Evolutionary conservation across 2,113 vertebrate species (phyloP), one percentile per base, ranked within the genome.

Genomic region (Gymnarchus niloticus): DNA sequence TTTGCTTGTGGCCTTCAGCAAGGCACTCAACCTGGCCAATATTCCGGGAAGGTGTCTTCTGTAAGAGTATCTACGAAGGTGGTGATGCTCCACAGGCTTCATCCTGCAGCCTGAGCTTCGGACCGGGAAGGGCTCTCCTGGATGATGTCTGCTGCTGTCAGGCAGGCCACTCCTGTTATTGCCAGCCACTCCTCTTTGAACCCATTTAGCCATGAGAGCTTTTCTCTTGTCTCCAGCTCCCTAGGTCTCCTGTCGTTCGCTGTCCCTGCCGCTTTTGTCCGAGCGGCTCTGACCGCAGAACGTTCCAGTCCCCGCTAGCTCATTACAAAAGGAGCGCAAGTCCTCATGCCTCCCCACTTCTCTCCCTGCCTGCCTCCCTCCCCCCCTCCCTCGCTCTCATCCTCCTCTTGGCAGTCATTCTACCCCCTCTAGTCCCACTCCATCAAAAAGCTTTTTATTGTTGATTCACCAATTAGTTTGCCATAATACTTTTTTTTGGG

Each of bases 391-490:
- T 44, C 56, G 10, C 44, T 44, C 77, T 48, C 17, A 44, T 41
- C 81, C 0, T 41, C 21, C 33, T n/a, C 25, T n/a, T 19, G 41
- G n/a, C 46, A 49, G 44, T 65, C 83, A 84, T 84, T 65, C 46
- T 7, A 61, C 56, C 56, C 83, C 41, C 21, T 61, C 56, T 46
- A 48, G 56, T 25, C 44, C 37, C 57, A 65, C 57, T 69, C 59
- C 57, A 84, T 84, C 83, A 83, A 57, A 83, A 56, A 57, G 56
- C 57, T 49, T 33, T 69, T 65, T 84, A 49, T n/a, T 69, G 41
- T 48, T 25, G 21, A 61, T 48, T 10, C 46, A 48, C 46, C 59
- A 84, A 49, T 65, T 69, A 65, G 44, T 12, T 48, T 10, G 41
- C 21, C n/a, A 23, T 21, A 17, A 41, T 83, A 25, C 2, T 69